Base-by-base conservation (phyloP, 2,113 vertebrate genomes). In the Nycticorax nycticorax region DNA sequence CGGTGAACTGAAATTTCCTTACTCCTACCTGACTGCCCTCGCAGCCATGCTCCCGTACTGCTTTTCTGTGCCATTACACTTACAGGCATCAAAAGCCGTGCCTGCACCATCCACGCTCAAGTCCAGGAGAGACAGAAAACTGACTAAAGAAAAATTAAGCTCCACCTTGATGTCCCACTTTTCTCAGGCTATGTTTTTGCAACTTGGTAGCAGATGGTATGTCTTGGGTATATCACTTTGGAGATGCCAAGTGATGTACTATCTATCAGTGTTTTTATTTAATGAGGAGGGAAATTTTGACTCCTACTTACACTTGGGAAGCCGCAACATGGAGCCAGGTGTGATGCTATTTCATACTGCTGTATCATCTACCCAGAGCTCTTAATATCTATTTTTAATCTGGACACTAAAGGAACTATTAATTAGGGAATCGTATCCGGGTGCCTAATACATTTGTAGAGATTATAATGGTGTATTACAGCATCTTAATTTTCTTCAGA, bases 341-440 rank as follows among this genome's bases (percentile, higher is more conserved):
- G 92, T 92, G 89, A 90, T 92, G 71, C 88, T 88, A 89, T 96
- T 96, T 90, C 92, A 63, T 77, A 80, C n/a, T 97, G 93, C 96
- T 96, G 96, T 87, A 92, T 98, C 97, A 97, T 91, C 91, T 85
- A 89, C 94, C 81, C 89, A 93, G 75, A 86, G 94, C 78, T 83
- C 96, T 92, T 93, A 95, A 96, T 74, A 94, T 97, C 92, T 96
- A 93, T 97, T 97, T 98, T 96, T 95, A 95, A 82, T 95, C 77
- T 75, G 87, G 88, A 81, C 86, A 92, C 69, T 88, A 83, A 95
- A 95, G 91, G 87, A 90, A 89, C 77, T 88, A 90, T 96, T 96
- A 95, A 96, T 93, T 94, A 97, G 90, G 79, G 96, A 98, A 96
- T 74, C 41, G 23, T 92, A 96, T 92, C 94, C 33, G 72, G 73